Evolutionary conservation across 2,888 invertebrate genomes (phyloP), one percentile per base, ranked within the genome.

Genomic region (Polia nebulosa): DNA sequence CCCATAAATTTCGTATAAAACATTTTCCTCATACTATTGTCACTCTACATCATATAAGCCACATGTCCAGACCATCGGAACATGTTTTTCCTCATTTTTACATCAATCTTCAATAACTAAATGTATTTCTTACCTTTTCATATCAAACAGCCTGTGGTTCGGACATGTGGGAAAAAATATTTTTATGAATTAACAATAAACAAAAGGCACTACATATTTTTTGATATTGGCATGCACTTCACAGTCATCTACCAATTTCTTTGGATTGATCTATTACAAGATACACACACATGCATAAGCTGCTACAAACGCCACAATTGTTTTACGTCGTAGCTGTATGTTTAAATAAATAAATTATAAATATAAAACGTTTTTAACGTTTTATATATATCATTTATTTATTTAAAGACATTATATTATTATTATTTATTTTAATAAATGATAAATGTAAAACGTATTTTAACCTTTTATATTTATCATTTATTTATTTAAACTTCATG

Each of bases 161-260:
- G 67, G 81, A 82, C 82, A 82, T 82, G 82, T 75, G 79, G 74
- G 69, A 70, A 70, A 72, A 83, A 83, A 79, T 78, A 65, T 71
- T 65, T 60, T 68, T 27, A 55, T 77, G 62, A 44, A 72, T 80
- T 77, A 82, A 58, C 69, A 64, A 36, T 62, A 15, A n/a, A n/a
- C 47, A 34, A 41, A 57, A 36, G 1, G 11, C 25, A 58, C 7
- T 56, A 72, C n/a, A n/a, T n/a, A n/a, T n/a, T n/a, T 57, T 34
- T 51, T 32, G 17, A 53, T 27, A 56, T 9, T 55, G 20, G 25
- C 80, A 81, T 80, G 74, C 75, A 70, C 34, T 49, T 47, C 9
- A 74, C 17, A 60, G 27, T 3, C 17, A 52, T 62, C 7, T 47
- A 17, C 45, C n/a, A n/a, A 34, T 53, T 36, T 39, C 13, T 3